Conservation (phyloP, 2,113 vertebrate species). For the Clarias macrocephalus region DNA sequence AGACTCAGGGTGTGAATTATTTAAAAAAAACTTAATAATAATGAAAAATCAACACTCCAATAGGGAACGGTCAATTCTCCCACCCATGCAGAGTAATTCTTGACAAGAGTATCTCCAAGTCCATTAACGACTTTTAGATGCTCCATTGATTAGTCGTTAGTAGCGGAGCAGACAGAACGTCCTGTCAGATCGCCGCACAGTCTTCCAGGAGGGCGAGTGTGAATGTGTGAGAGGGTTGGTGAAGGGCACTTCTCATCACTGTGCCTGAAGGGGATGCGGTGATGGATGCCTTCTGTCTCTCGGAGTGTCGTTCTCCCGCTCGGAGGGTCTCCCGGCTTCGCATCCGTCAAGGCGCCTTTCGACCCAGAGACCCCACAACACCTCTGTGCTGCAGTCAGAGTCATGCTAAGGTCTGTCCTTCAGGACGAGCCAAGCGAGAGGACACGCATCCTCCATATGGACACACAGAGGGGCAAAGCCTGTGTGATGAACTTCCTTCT, state of each 20-base stretch:
- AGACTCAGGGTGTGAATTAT: background rate
- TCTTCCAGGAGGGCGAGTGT: background rate
- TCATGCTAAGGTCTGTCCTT: background rate
- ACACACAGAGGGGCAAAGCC: background rate
- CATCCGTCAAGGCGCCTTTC: background rate
- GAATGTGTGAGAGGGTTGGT: constrained; percentile 5
- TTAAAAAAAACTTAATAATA: background rate
- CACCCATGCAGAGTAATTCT: background rate
- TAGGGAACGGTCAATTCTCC: background rate
- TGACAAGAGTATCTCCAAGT: constrained; percentile 3
- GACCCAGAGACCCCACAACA: background rate
- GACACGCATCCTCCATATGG: background rate
- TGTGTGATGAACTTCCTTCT: background rate
- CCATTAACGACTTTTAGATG: background rate
- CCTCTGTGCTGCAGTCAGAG: background rate
- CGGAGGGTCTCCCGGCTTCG: background rate
- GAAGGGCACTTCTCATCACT: constrained; percentile 9
- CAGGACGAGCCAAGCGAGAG: background rate
- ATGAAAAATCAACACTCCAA: background rate
- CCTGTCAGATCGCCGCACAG: background rate
- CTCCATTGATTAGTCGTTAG: constrained; percentile 3
- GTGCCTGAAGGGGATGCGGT: constrained; percentile 12
- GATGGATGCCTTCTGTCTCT: constrained; percentile 13
- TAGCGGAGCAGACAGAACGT: background rate
- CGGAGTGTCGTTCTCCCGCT: background rate